Evolutionary conservation across 2,113 vertebrate species (phyloP).

Genomic region (Cisticola juncidis): DNA sequence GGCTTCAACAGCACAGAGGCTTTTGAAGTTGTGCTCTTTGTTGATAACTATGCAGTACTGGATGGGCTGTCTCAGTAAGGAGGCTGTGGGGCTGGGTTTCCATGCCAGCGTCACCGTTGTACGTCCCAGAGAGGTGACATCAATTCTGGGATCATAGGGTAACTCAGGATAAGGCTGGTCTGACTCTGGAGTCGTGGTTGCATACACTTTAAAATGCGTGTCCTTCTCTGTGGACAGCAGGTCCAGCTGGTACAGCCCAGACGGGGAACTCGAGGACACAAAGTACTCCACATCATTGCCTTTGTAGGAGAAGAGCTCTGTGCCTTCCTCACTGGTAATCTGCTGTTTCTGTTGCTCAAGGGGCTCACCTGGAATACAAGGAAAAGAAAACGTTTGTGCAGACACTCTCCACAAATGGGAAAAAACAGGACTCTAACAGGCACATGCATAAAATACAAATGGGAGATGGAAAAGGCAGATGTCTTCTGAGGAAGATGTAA

Average conservation of each 20-base stretch:
- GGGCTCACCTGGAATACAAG: constrained; percentile 82
- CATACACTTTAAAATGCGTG: constrained; percentile 93
- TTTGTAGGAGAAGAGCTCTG: constrained; percentile 92
- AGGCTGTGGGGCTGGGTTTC: constrained; percentile 93
- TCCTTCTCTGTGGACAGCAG: constrained; percentile 97
- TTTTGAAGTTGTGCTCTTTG: constrained; percentile 98
- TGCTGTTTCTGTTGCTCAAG: constrained; percentile 94
- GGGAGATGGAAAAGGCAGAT: not conserved
- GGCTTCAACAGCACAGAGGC: constrained; percentile 92
- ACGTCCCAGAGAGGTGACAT: constrained; percentile 89
- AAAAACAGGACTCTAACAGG: not conserved
- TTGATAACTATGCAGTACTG: constrained; percentile 95
- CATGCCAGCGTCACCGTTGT: constrained; percentile 92
- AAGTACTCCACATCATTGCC: constrained; percentile 97
- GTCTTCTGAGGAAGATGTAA: not conserved
- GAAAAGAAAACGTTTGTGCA: not conserved
- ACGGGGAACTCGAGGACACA: constrained; percentile 85
- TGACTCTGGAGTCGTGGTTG: constrained; percentile 93
- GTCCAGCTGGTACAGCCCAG: constrained; percentile 94
- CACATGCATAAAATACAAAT: not conserved
- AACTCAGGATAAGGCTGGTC: constrained; percentile 95
- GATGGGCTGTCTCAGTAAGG: constrained; percentile 86
- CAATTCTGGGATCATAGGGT: constrained; percentile 92
- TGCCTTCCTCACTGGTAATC: constrained; percentile 80
- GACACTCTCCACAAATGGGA: not conserved